Evolutionary conservation across 2,888 invertebrate species (phyloP).

Genomic region (Leucania comma): DNA sequence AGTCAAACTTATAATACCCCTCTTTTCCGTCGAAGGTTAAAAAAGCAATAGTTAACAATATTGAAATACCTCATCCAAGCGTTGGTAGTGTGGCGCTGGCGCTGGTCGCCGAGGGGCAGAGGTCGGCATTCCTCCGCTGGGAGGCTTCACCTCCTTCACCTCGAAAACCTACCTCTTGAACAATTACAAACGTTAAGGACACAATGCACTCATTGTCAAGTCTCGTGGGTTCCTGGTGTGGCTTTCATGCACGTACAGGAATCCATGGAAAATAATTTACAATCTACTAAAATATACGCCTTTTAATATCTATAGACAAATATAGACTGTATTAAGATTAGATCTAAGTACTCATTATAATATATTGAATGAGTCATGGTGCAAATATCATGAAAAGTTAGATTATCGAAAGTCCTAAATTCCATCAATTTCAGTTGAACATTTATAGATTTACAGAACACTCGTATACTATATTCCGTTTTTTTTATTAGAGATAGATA

Average conservation of each 20-base stretch:
- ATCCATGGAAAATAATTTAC: slow-evolving; percentile 4
- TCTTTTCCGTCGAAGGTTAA: no score
- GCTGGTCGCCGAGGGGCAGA: slow-evolving; percentile 66
- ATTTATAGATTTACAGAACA: neutral
- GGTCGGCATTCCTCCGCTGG: slow-evolving; percentile 72
- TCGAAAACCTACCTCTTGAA: slow-evolving; percentile 46
- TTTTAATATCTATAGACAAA: no score
- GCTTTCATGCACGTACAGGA: neutral
- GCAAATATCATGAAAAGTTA: neutral
- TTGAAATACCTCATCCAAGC: slow-evolving; percentile 42
- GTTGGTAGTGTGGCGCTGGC: slow-evolving; percentile 3
- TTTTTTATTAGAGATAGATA: neutral
- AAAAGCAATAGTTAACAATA: neutral
- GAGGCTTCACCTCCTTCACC: slow-evolving; percentile 43
- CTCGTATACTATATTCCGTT: no score
- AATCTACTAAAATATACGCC: neutral
- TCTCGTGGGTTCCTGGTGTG: slow-evolving; percentile 19
- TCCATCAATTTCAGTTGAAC: no score
- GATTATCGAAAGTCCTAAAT: neutral
- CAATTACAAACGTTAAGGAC: slow-evolving; percentile 44
- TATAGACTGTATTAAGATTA: neutral
- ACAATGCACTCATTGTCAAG: slow-evolving; percentile 37
- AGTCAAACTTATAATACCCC: no score
- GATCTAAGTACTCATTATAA: no score
- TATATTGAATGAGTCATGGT: neutral